Evolutionary conservation across 92 coral and sea anemone species (phyloP).

Genomic region (Paramuricea clavata): DNA sequence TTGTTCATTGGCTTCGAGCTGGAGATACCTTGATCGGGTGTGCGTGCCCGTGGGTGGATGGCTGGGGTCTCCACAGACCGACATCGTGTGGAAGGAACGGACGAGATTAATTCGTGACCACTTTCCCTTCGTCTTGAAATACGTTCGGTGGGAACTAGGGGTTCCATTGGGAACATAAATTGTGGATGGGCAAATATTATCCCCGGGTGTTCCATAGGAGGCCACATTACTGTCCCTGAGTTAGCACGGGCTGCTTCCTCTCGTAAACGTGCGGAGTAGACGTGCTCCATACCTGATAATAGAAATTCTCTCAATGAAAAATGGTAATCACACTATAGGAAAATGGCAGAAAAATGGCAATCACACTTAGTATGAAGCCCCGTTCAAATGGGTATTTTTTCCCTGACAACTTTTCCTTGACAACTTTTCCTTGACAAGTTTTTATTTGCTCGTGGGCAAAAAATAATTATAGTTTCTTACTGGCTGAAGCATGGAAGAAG

Average conservation of each 20-base stretch:
- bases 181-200: not conserved
- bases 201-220: constrained; percentile 20
- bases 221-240: constrained; percentile 28
- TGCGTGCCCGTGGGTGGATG: constrained; percentile 3
- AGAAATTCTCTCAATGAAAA: not conserved
- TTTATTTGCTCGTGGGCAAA: no score
- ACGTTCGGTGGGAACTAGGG: not conserved
- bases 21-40: constrained; percentile 20
- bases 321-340: not conserved
- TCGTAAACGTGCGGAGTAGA: constrained; percentile 24
- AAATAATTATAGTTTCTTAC: no score
- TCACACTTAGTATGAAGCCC: no score
- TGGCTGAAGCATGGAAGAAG: no score
- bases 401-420: no score
- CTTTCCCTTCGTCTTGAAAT: constrained; percentile 19
- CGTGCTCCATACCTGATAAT: constrained; percentile 1
- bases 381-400: no score
- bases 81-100: constrained; percentile 17
- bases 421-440: no score
- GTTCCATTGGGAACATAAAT: constrained; percentile 20
- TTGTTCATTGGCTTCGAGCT: not conserved
- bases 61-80: constrained; percentile 38
- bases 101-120: constrained; percentile 11
- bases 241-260: constrained; percentile 30
- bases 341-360: no score